Conservation (phyloP, 2,888 invertebrate genomes). For the Napeogenes inachia region DNA sequence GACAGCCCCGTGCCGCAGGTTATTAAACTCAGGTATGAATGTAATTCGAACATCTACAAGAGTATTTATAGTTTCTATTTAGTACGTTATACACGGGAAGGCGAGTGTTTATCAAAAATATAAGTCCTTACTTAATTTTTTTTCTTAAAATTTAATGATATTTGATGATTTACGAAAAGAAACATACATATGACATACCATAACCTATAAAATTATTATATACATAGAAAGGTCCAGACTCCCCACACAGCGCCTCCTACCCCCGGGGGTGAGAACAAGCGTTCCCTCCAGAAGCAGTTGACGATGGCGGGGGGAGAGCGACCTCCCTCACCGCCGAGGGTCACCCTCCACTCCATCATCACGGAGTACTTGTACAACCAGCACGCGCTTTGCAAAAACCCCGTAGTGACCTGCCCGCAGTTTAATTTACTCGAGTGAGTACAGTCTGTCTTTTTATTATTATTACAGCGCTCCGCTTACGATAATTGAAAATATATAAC, state of each 20-base stretch:
- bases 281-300: constrained; percentile 75
- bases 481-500: no score
- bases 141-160: no score
- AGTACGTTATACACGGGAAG: no score
- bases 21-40: constrained; percentile 60
- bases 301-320: constrained; percentile 49
- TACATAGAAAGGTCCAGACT: constrained; percentile 52
- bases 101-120: no score
- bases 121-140: no score
- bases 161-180: no score
- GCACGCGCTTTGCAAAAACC: constrained; percentile 98
- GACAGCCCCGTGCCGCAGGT: constrained; percentile 48
- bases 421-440: constrained; percentile 93
- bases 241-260: constrained; percentile 26
- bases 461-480: no score
- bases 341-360: constrained; percentile 93
- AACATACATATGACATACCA: no score
- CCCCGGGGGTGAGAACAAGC: constrained; percentile 44
- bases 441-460: background rate
- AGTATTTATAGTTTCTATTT: no score
- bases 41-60: no score
- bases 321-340: constrained; percentile 65
- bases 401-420: constrained; percentile 97
- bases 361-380: constrained; percentile 98
- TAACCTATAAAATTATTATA: no score